Evolutionary conservation across 2,113 vertebrate species (phyloP), one percentile per base, ranked within the genome.

Genomic region (Sorex fumeus): DNA sequence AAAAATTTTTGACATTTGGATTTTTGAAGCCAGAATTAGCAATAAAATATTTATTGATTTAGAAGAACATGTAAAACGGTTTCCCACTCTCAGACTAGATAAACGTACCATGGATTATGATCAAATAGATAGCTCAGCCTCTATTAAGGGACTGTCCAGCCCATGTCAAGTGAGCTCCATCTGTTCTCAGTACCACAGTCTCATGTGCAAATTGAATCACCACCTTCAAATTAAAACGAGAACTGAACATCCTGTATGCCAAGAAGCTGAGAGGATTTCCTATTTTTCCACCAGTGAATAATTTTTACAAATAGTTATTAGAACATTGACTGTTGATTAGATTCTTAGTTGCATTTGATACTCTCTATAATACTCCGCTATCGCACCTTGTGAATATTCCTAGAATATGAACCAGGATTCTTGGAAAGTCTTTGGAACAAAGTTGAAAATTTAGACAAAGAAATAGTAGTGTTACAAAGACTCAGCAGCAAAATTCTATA

Each of bases 1-100:
- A 10, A 28, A 72, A 15, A 45, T 18, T 70, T 84, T 88, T 60
- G 6, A 80, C 27, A 53, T 82, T 45, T 16, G 28, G 32, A 77
- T 80, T 84, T 91, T 30, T 53, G 76, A 92, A 80, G 19, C 6
- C 60, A 72, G 30, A 21, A 60, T 66, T 64, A 77, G 75, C 32
- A 3, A 32, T 43, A 25, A 28, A 71, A 91, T 21, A 70, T 23
- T 18, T 87, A 77, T 15, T 81, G 3, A 60, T 62, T 72, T 25
- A 32, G 47, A 80, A 84, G 9, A 90, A 75, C 34, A 76, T 19
- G 21, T 7, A 80, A 64, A 47, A 74, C 21, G 19, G 19, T 30
- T 40, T n/a, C 36, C 25, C 3, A 12, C 13, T 25, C 6, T 28
- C 4, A 70, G 10, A 79, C 4, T 36, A 82, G 80, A 34, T 45